A percentile compares a stretch with the other conserved stretches of the same genome.
phyloP scores from a whole-genome alignment of 2,797 vertebrate species.

The Eremophila alpestris region DNA sequence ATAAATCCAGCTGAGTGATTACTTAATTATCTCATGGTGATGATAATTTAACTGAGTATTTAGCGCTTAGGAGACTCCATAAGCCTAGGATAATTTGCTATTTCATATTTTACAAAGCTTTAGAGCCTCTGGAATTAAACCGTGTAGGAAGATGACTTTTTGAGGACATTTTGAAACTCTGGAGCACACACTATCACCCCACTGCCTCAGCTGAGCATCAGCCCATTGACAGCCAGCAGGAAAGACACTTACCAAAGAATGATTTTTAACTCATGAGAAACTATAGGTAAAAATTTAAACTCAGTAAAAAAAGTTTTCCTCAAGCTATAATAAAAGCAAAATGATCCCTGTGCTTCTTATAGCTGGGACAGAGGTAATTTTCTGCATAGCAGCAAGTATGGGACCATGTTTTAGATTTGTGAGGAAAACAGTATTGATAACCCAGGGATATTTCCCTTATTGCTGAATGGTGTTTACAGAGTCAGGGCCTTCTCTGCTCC shows the following conservation, averaged over 20 bases:
- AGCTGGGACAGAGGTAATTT: not conserved
- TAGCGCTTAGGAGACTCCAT: not conserved
- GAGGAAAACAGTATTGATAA: not conserved
- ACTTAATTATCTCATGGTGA: not conserved
- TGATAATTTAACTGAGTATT: conserved; percentile 12
- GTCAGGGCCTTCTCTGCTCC: not conserved
- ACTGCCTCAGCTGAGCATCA: not conserved
- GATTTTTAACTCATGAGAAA: not conserved
- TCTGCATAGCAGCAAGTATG: not conserved
- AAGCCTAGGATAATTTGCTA: not conserved
- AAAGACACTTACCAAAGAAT: not conserved
- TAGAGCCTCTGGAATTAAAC: not conserved
- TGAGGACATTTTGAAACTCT: not conserved
- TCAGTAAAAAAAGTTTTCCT: not conserved
- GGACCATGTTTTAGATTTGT: not conserved
- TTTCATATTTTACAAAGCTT: not conserved
- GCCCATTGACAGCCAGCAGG: not conserved
- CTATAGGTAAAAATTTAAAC: not conserved
- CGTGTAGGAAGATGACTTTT: not conserved
- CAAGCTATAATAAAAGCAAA: not conserved
- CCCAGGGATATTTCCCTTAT: no score
- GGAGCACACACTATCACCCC: not conserved
- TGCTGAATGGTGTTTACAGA: not conserved
- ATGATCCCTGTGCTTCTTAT: not conserved
- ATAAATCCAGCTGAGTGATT: not conserved